These are phyloP conservation scores for Naja naja DNA, from an alignment of 2,113 vertebrate genomes.

Conservation along the genomic window DNA sequence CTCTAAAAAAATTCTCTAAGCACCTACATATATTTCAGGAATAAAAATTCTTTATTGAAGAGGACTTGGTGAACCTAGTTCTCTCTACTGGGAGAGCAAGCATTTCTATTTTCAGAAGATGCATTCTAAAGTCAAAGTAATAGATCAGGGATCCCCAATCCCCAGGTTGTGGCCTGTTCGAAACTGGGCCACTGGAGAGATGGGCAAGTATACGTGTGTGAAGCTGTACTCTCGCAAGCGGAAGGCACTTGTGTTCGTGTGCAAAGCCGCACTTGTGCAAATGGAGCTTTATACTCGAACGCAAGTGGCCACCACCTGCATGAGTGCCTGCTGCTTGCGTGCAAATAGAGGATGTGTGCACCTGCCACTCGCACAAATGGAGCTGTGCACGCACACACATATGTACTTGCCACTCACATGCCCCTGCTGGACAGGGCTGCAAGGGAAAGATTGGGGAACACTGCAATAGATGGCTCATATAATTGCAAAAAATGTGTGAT, in stretches of 20 bases:
- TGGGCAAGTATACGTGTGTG: background rate
- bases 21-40: background rate
- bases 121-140: background rate
- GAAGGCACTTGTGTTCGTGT: background rate
- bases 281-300: too few relatives aligned
- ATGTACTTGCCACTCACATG: background rate
- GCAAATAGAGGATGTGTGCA: background rate
- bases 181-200: background rate
- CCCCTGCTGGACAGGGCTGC: background rate
- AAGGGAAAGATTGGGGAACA: background rate
- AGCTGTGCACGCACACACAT: background rate
- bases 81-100: background rate
- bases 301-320: too few relatives aligned
- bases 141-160: background rate
- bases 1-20: background rate
- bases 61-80: background rate
- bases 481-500: background rate
- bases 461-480: background rate
- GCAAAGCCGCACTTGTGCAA: background rate
- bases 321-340: background rate
- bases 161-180: background rate
- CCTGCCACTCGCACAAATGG: background rate
- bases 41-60: background rate
- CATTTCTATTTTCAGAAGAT: background rate
- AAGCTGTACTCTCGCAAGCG: accelerated